phyloP scores from a whole-genome alignment of 2,888 invertebrate species.

The Caenorhabditis doughertyi region DNA sequence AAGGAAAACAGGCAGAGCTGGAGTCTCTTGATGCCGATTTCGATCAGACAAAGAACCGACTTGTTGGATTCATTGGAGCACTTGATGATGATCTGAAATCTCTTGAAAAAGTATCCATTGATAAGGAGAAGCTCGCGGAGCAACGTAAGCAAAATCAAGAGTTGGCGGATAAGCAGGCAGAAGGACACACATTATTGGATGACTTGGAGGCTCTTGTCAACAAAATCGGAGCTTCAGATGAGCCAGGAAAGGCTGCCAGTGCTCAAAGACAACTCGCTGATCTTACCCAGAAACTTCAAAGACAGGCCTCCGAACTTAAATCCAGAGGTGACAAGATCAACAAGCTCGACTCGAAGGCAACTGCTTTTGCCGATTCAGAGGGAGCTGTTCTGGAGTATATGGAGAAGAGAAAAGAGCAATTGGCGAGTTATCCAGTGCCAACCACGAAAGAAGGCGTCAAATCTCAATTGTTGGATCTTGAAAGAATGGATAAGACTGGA shows the following conservation, averaged over 20 bases:
- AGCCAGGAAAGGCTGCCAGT: conserved; percentile 28
- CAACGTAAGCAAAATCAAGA: conserved; percentile 58
- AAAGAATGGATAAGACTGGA: conserved; percentile 65
- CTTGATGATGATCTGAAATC: conserved; percentile 63
- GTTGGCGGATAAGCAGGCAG: conserved; percentile 45
- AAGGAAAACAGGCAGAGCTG: conserved; percentile 51
- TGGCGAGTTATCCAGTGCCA: conserved; percentile 44
- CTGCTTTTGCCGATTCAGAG: conserved; percentile 71
- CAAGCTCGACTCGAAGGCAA: conserved; percentile 67
- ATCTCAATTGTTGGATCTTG: conserved; percentile 49
- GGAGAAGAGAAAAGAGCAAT: conserved; percentile 58
- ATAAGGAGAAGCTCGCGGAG: conserved; percentile 51
- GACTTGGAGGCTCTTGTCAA: conserved; percentile 58
- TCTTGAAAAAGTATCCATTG: conserved; percentile 64
- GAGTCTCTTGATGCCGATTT: conserved; percentile 59
- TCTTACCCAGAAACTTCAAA: conserved; percentile 37
- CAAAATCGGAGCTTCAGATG: conserved; percentile 32
- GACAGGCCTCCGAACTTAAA: conserved; percentile 58
- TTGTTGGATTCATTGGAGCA: conserved; percentile 45
- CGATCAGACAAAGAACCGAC: conserved; percentile 47
- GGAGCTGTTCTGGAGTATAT: conserved; percentile 73
- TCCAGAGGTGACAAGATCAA: conserved; percentile 65
- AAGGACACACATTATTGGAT: conserved; percentile 56
- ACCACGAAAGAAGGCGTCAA: conserved; percentile 62
- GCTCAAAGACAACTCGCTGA: conserved; percentile 57